Evolutionary conservation across 53 echinoderm and acorn worm genomes (phyloP), one percentile per base, ranked within the genome.

Genomic region (Actinopyga echinites): DNA sequence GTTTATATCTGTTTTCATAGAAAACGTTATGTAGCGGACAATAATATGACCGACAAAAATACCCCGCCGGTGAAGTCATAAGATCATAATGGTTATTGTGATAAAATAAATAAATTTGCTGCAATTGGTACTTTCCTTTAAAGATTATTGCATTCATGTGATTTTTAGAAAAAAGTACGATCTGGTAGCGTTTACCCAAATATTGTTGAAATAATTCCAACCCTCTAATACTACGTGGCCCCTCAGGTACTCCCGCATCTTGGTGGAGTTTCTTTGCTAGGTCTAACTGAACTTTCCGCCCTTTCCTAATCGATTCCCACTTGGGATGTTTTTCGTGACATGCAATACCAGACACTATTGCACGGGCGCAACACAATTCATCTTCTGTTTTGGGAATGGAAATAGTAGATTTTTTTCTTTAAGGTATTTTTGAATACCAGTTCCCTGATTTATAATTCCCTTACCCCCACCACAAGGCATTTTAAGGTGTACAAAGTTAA

Each of bases 331-430:
- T 61, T 49, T 91, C 87, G 15, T 84, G 79, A 24, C 87, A 61
- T 4, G 84, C 49, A 11, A 78, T 74, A 10, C 87, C 91, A 3
- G 91, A 87, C 24, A 91, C 91, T 11, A 91, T 84, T 7, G 90
- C 91, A 54, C 88, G 77, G 0, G 91, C 73, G 25, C 85, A 88
- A 57, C 88, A 84, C 54, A 85, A 32, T 2, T 81, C 26, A 44
- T 88, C 75, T 10, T 85, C 69, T n/a, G 75, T 78, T 57, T 73
- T 49, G 17, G 49, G 49, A 49, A 49, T 49, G 49, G 49, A 49
- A 49, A 49, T 49, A 15, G 17, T 10, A 49, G 49, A 49, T 15
- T 49, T 49, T 49, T 49, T 49, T 49, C 49, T 49, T 49, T 49
- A 49, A 49, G 49, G 49, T 49, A 49, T 49, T 49, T 15, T 49